A percentile compares a stretch with the other conserved stretches of the same genome.
Conservation (phyloP, 2,113 vertebrate species). For the Electrona antarctica region DNA sequence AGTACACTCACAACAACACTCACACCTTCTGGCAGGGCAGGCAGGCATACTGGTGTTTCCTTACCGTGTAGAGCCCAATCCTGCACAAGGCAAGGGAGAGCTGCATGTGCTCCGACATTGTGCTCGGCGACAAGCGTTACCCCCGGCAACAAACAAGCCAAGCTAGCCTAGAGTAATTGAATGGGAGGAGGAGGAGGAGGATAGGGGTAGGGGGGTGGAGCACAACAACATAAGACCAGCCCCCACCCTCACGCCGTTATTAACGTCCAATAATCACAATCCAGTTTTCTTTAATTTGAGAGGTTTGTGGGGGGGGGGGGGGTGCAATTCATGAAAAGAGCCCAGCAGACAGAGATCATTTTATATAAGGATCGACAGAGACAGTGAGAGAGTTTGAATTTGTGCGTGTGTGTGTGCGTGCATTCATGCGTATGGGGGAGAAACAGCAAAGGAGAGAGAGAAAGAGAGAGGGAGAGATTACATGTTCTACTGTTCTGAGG, state of each 20-base stretch:
- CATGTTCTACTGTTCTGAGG: conserved; percentile 57
- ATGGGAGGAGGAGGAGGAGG: conserved; percentile 61
- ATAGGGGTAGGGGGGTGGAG: conserved; percentile 44
- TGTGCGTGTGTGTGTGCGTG: not conserved
- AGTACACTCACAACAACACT: not conserved
- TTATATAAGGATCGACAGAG: too few relatives aligned
- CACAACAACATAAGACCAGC: conserved; percentile 53
- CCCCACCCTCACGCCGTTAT: conserved; percentile 29
- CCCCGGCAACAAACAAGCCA: conserved; percentile 77
- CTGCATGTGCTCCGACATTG: conserved; percentile 92
- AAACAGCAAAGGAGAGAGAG: not conserved
- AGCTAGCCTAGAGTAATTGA: conserved; percentile 68
- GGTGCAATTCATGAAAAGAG: too few relatives aligned
- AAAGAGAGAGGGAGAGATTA: conserved; percentile 64
- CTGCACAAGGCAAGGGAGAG: conserved; percentile 90
- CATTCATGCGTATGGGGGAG: too few relatives aligned
- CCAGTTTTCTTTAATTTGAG: conserved; percentile 8
- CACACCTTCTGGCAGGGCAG: not conserved
- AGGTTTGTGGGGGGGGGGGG: too few relatives aligned
- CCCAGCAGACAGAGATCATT: too few relatives aligned
- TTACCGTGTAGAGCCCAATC: conserved; percentile 92
- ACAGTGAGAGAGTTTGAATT: too few relatives aligned
- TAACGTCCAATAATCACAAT: conserved; percentile 21
- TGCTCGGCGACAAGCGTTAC: conserved; percentile 78
- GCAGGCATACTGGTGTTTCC: conserved; percentile 41